Conservation (phyloP, 23 tunicate species). For the Oikopleura vanhoeffeni region DNA sequence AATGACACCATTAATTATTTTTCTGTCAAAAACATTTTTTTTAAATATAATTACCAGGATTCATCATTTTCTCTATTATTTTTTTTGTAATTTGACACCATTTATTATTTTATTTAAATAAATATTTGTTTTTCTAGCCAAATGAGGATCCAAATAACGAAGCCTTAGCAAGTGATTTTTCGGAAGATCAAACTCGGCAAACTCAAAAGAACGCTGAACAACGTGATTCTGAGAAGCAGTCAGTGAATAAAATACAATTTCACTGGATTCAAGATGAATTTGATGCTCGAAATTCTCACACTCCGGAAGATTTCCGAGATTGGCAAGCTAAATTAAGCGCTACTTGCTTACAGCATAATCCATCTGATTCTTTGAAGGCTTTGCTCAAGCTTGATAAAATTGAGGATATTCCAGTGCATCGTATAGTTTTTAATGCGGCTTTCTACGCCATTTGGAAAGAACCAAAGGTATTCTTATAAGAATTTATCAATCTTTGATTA, state of each 20-base stretch:
- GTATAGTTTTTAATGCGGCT: not conserved
- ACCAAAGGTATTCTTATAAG: constrained; percentile 10
- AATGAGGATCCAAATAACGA: not conserved
- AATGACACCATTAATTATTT: too few species aligned
- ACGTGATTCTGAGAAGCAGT: not conserved
- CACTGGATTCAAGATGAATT: not conserved
- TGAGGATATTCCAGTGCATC: not conserved
- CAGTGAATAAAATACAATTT: not conserved
- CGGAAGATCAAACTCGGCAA: not conserved
- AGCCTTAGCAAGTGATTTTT: not conserved
- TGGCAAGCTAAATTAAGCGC: not conserved
- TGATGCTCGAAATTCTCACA: not conserved
- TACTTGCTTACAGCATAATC: not conserved
- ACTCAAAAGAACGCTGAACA: not conserved
- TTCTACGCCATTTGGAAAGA: constrained; percentile 19
- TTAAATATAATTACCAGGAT: too few species aligned
- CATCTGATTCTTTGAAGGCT: not conserved
- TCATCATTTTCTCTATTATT: too few species aligned
- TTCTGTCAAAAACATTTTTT: too few species aligned
- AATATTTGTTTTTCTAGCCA: too few species aligned
- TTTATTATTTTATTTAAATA: too few species aligned
- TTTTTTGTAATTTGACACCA: too few species aligned
- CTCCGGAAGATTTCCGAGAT: not conserved
- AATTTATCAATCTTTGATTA: too few species aligned
- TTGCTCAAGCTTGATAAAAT: not conserved